Conservation (phyloP, 2,888 invertebrate species). For the Drosophila histrio region DNA sequence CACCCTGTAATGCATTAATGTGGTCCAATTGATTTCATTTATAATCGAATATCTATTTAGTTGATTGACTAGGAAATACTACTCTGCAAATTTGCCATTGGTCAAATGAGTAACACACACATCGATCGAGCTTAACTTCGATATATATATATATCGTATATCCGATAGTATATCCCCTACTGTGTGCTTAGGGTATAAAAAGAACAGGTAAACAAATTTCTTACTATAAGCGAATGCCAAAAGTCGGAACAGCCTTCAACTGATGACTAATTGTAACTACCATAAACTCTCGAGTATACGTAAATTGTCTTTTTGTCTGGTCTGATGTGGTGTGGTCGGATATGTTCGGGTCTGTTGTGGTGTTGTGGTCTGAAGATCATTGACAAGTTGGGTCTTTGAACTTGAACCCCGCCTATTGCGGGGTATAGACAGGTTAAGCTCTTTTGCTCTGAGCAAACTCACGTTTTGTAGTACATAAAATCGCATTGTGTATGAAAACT, state of each 20-base stretch:
- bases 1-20: background rate
- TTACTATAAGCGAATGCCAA: background rate
- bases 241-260: conserved; percentile 15
- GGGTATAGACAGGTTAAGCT: background rate
- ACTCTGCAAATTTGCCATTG: too few species aligned
- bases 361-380: conserved; percentile 25
- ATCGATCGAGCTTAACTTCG: too few species aligned
- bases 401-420: conserved; percentile 3
- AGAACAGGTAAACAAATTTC: background rate
- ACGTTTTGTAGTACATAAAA: background rate
- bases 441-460: background rate
- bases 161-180: background rate
- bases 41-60: too few species aligned
- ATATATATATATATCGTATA: too few species aligned
- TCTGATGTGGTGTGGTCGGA: conserved; percentile 4
- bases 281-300: conserved; percentile 4
- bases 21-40: too few species aligned
- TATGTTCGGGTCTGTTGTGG: background rate
- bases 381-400: conserved; percentile 37
- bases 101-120: too few species aligned
- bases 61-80: too few species aligned
- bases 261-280: conserved; percentile 28
- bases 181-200: background rate
- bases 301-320: conserved; percentile 16
- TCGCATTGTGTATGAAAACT: conserved; percentile 1